Conservation (phyloP, 2,113 vertebrate species). For the Callocephalon fimbriatum region DNA sequence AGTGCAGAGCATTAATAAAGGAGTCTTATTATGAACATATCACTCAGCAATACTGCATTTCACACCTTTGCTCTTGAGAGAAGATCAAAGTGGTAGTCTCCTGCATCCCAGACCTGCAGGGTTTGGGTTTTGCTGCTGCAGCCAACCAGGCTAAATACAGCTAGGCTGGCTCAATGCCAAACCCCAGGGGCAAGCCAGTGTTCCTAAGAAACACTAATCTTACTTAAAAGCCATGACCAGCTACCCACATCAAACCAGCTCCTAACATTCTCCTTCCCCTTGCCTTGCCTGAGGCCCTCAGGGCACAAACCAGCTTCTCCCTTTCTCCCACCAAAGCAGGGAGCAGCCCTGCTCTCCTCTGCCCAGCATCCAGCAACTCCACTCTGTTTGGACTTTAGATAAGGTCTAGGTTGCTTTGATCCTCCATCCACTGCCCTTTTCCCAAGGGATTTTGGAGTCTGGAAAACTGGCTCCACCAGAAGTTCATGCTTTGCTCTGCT, state of each 20-base stretch:
- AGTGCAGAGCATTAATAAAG: slow-evolving; percentile 41
- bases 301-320: background rate
- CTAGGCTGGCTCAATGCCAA: background rate
- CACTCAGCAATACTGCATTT: background rate
- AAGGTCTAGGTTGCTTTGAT: background rate
- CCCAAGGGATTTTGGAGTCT: background rate
- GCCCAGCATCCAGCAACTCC: background rate
- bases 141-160: fast-evolving
- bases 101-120: background rate
- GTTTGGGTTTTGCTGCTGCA: background rate
- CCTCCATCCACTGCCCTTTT: background rate
- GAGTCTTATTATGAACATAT: background rate
- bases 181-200: background rate
- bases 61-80: background rate
- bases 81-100: background rate
- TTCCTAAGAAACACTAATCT: background rate
- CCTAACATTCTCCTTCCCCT: background rate
- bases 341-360: background rate
- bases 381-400: background rate
- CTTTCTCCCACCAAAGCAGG: background rate
- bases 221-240: background rate
- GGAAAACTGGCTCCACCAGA: background rate
- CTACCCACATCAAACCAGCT: fast-evolving
- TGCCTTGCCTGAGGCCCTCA: background rate
- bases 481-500: background rate